phyloP scores from a whole-genome alignment of 2,797 vertebrate species.

The Moxostoma hubbsi region DNA sequence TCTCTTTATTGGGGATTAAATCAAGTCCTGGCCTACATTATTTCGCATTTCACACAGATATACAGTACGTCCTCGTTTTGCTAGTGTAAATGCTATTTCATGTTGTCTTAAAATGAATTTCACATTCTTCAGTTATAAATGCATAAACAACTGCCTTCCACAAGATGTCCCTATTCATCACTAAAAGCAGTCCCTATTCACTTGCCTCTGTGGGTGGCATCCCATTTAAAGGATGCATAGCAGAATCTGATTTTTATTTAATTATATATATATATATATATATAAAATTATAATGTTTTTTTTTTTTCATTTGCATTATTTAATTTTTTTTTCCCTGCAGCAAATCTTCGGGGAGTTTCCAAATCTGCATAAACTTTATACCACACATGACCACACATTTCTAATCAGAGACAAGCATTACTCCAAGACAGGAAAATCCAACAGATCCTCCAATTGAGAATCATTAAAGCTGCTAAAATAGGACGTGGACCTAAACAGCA shows the following conservation, averaged over 20 bases:
- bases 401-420: constrained; percentile 26
- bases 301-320: too few relatives aligned
- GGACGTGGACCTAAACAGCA: constrained; percentile 47
- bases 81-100: too few relatives aligned
- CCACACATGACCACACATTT: constrained; percentile 5
- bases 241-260: constrained; percentile 30
- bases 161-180: constrained; percentile 49
- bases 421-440: constrained; percentile 38
- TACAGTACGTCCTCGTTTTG: too few relatives aligned
- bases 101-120: too few relatives aligned
- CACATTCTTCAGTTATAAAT: not conserved
- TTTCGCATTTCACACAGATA: too few relatives aligned
- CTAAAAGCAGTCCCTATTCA: not conserved
- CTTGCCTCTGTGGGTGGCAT: not conserved
- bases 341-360: constrained; percentile 42
- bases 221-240: constrained; percentile 46
- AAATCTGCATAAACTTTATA: constrained; percentile 16
- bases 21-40: too few relatives aligned
- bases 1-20: too few relatives aligned
- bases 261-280: too few relatives aligned
- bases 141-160: constrained; percentile 22
- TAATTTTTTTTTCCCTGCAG: not conserved
- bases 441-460: constrained; percentile 42
- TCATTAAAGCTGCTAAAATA: constrained; percentile 55
- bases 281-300: too few relatives aligned